Evolutionary conservation across 2,797 vertebrate genomes (phyloP).

Genomic region (Tapera naevia): DNA sequence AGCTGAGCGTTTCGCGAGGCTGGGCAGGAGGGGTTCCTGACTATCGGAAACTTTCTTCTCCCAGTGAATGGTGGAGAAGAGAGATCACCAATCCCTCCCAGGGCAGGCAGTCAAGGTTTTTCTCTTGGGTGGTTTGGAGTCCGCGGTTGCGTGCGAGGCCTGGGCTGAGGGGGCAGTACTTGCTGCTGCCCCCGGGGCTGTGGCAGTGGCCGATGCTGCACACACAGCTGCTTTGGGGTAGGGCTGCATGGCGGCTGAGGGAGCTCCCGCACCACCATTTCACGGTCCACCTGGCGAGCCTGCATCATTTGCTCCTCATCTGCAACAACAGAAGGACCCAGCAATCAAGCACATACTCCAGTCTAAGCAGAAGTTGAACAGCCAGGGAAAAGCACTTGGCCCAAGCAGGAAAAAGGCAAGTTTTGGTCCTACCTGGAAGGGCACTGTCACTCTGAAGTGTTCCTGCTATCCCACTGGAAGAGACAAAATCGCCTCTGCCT

Average conservation of each 20-base stretch:
- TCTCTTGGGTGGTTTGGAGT: not conserved
- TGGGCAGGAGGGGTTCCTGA: not conserved
- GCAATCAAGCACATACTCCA: fast-evolving
- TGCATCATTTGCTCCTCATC: not conserved
- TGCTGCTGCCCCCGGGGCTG: not conserved
- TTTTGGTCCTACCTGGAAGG: not conserved
- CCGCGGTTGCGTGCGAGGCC: slow-evolving; percentile 19
- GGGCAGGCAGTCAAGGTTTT: not conserved
- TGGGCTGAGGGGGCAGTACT: not conserved
- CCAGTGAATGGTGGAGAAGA: not conserved
- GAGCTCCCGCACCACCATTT: not conserved
- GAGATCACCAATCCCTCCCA: not conserved
- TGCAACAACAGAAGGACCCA: not conserved
- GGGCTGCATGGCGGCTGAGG: fast-evolving
- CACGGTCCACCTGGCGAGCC: fast-evolving
- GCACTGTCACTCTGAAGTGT: not conserved
- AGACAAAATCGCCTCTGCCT: not conserved
- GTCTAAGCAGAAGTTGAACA: too few relatives aligned
- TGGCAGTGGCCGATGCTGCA: not conserved
- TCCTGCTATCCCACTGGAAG: not conserved
- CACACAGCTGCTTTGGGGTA: not conserved
- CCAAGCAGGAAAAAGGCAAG: not conserved
- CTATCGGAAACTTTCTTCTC: not conserved
- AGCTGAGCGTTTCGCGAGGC: not conserved
- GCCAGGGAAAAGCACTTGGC: not conserved